A percentile compares a stretch with the other conserved stretches of the same genome.
phyloP scores from a whole-genome alignment of 2,888 invertebrate genomes.

The Hydrotaea cyrtoneurina region DNA sequence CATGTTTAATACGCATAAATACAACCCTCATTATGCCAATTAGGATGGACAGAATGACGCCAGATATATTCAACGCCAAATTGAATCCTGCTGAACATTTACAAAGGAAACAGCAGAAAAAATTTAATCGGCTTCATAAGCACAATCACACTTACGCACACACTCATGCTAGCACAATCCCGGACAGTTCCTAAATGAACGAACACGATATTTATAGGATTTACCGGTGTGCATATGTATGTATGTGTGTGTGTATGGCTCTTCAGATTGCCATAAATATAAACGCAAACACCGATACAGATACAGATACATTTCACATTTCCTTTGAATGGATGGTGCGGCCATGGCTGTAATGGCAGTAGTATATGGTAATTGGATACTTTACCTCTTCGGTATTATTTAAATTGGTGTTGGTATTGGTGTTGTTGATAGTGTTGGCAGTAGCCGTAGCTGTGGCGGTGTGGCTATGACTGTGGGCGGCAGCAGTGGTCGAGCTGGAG shows the following conservation, averaged over 20 bases:
- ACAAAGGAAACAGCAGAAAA: background rate
- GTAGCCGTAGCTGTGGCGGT: background rate
- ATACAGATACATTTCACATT: background rate
- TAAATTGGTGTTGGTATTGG: slow-evolving; percentile 52
- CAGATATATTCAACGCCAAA: background rate
- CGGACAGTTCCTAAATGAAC: background rate
- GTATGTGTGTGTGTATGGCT: background rate
- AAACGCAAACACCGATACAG: background rate
- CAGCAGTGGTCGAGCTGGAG: slow-evolving; percentile 41
- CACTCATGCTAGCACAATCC: background rate
- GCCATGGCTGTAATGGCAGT: background rate
- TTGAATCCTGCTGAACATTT: background rate
- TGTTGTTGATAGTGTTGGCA: slow-evolving; percentile 13
- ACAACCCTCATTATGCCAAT: slow-evolving; percentile 54
- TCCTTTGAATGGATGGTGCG: background rate
- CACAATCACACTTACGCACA: background rate
- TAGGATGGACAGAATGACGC: slow-evolving; percentile 27
- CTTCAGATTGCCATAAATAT: slow-evolving; percentile 22
- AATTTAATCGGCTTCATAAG: slow-evolving; percentile 37
- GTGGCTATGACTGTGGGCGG: background rate
- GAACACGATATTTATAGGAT: slow-evolving; percentile 21
- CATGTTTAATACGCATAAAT: slow-evolving; percentile 54
- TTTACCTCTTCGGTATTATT: slow-evolving; percentile 69
- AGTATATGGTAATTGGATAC: slow-evolving; percentile 45
- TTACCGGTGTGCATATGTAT: background rate